Percentiles rank a stretch among this genome's conserved stretches.
Evolutionary conservation across 2,797 vertebrate genomes (phyloP).

Genomic region (Fistularia tabacaria): DNA sequence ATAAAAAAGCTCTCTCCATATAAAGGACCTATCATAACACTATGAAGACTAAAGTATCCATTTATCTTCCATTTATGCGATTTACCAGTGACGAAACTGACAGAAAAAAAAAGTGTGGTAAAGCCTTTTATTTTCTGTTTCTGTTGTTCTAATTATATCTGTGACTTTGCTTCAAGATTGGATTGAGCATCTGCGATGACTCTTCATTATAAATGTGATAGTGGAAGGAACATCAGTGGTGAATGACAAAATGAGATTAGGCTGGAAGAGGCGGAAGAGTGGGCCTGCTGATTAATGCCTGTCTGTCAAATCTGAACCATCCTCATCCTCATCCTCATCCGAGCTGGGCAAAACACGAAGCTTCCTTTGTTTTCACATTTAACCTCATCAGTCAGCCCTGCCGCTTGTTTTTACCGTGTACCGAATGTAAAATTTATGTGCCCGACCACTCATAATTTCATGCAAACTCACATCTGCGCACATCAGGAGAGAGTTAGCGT

Average conservation of each 20-base stretch:
- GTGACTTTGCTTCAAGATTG: constrained; percentile 49
- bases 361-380: too few species aligned
- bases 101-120: constrained; percentile 3
- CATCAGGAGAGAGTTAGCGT: too few species aligned
- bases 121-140: constrained; percentile 15
- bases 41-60: too few species aligned
- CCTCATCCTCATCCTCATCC: constrained; percentile 35
- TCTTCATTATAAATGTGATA: constrained; percentile 68
- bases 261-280: constrained; percentile 64
- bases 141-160: constrained; percentile 50
- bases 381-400: too few species aligned
- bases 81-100: too few species aligned
- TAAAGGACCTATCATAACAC: too few species aligned
- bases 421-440: too few species aligned
- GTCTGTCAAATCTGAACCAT: constrained; percentile 46
- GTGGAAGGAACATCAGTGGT: constrained; percentile 72
- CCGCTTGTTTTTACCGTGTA: too few species aligned
- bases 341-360: constrained; percentile 23
- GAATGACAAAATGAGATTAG: constrained; percentile 69
- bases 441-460: too few species aligned
- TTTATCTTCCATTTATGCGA: too few species aligned
- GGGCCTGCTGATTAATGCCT: constrained; percentile 57
- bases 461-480: too few species aligned
- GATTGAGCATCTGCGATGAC: constrained; percentile 52
- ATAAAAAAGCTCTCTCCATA: too few species aligned